Conservation (phyloP, 1,140 invertebrate genomes). For the Palaemon carinicauda region DNA sequence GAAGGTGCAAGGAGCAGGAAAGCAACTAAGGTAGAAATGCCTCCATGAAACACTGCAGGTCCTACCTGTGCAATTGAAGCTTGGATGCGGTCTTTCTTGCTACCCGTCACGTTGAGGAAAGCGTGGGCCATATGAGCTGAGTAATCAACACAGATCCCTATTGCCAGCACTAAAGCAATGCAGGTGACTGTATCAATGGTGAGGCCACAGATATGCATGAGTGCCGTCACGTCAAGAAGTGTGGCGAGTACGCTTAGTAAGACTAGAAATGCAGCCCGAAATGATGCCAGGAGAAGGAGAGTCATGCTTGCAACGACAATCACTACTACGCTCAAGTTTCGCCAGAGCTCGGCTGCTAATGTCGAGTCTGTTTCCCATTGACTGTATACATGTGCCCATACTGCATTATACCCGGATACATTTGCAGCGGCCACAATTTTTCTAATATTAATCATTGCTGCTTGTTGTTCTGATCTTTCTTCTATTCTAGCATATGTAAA, state of each 20-base stretch:
- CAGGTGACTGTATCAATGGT: slow-evolving; percentile 86
- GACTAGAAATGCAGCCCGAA: slow-evolving; percentile 81
- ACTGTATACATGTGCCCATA: slow-evolving; percentile 74
- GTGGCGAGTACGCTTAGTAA: slow-evolving; percentile 80
- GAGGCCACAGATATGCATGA: slow-evolving; percentile 82
- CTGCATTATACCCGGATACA: slow-evolving; percentile 65
- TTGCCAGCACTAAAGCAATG: slow-evolving; percentile 81
- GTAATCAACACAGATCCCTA: slow-evolving; percentile 87
- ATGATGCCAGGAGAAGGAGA: slow-evolving; percentile 79
- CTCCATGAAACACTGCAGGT: slow-evolving; percentile 80
- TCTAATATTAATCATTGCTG: slow-evolving; percentile 75
- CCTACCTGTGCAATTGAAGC: slow-evolving; percentile 77
- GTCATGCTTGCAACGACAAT: slow-evolving; percentile 83
- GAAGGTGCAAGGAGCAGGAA: slow-evolving; percentile 77
- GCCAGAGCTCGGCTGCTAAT: slow-evolving; percentile 77
- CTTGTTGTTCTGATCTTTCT: not conserved
- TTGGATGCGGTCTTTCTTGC: slow-evolving; percentile 69
- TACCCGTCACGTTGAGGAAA: slow-evolving; percentile 63
- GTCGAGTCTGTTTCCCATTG: slow-evolving; percentile 80
- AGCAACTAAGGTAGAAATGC: slow-evolving; percentile 80
- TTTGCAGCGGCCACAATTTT: slow-evolving; percentile 68
- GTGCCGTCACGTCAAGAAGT: slow-evolving; percentile 79
- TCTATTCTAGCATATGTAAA: not conserved
- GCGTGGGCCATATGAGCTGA: slow-evolving; percentile 81
- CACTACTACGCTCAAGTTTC: slow-evolving; percentile 81